These are phyloP conservation scores for Dipodomys stephensi DNA, from an alignment of 2,113 vertebrate genomes.

Conservation along the genomic window DNA sequence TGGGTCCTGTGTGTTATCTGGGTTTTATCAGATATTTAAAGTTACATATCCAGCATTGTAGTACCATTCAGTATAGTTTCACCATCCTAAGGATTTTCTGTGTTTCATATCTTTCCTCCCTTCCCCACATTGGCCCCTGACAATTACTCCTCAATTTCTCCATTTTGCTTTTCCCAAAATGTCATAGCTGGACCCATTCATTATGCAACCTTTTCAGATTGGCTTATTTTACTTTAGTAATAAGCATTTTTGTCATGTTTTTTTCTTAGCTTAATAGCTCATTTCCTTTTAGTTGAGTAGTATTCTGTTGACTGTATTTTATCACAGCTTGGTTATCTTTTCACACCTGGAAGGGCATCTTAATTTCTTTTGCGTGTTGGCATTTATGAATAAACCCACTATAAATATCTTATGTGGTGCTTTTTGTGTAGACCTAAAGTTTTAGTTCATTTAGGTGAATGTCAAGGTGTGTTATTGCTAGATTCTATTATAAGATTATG, in stretches of 20 bases:
- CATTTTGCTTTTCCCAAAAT: neutral
- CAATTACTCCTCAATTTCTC: neutral
- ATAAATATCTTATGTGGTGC: neutral
- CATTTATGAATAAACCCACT: neutral
- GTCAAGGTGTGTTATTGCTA: neutral
- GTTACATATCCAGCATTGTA: neutral
- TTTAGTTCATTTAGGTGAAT: neutral
- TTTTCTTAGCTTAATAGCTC: neutral
- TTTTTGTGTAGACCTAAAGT: slow-evolving; percentile 9
- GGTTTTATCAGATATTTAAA: neutral
- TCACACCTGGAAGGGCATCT: neutral
- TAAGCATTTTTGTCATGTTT: neutral
- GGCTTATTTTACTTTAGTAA: neutral
- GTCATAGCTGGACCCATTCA: neutral
- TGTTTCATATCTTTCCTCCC: neutral
- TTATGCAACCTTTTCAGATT: neutral
- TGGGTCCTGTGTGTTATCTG: neutral
- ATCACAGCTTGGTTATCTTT: neutral
- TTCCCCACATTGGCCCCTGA: neutral
- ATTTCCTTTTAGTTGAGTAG: neutral
- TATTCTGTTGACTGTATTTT: neutral
- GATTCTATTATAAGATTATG: neutral
- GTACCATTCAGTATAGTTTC: neutral
- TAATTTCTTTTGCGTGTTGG: neutral
- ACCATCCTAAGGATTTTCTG: neutral